A percentile compares a stretch with the other conserved stretches of the same genome.
Evolutionary conservation across 2,888 invertebrate species (phyloP).

Genomic region (Protophormia terraenovae): DNA sequence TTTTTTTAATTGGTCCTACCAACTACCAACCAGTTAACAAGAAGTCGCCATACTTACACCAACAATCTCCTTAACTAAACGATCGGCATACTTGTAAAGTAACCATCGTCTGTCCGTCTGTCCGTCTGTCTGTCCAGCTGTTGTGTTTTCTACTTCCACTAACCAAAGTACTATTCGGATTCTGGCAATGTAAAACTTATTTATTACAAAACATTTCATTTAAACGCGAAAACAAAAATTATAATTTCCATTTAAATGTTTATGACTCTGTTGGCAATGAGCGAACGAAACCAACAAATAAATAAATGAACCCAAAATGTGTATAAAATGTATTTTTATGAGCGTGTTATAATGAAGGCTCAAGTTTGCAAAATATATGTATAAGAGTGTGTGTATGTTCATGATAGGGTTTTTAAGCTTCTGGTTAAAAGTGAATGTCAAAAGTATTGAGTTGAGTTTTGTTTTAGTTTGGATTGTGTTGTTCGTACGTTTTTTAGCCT

Average conservation of each 20-base stretch:
- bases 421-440: slow-evolving; percentile 51
- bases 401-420: slow-evolving; percentile 43
- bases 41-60: slow-evolving; percentile 13
- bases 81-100: slow-evolving; percentile 41
- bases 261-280: slow-evolving; percentile 5
- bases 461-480: background rate
- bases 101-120: background rate
- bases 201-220: slow-evolving; percentile 65
- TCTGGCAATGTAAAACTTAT: slow-evolving; percentile 49
- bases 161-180: background rate
- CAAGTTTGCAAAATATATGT: slow-evolving; percentile 36
- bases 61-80: slow-evolving; percentile 46
- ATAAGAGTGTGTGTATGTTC: too few relatives aligned
- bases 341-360: slow-evolving; percentile 9
- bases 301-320: background rate
- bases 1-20: slow-evolving; percentile 61
- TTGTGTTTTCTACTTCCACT: too few relatives aligned
- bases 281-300: background rate
- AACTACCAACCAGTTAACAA: slow-evolving; percentile 31
- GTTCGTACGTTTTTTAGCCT: slow-evolving; percentile 11
- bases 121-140: background rate
- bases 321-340: slow-evolving; percentile 6
- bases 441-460: slow-evolving; percentile 2
- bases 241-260: slow-evolving; percentile 61
- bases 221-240: slow-evolving; percentile 57